These are phyloP conservation scores for Pomacea canaliculata DNA, from an alignment of 2,888 invertebrate species.

Conservation along the genomic window DNA sequence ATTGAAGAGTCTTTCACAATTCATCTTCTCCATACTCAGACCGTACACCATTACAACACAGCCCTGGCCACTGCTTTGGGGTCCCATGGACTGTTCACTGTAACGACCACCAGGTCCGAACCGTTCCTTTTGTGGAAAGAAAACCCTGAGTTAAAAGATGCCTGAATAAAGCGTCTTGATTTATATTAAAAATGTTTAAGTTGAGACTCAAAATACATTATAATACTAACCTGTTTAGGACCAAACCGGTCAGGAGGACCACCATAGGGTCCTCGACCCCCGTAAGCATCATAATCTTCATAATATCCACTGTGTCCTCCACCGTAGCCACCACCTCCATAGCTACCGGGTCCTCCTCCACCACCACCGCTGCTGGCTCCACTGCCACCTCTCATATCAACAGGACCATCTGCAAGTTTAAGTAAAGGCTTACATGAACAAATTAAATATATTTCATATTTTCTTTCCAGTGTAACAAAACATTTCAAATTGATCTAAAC, in stretches of 20 bases:
- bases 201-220: background rate
- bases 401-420: constrained; percentile 36
- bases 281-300: constrained; percentile 37
- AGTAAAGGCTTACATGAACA: too few relatives aligned
- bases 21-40: constrained; percentile 91
- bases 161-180: too few relatives aligned
- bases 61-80: constrained; percentile 49
- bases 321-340: constrained; percentile 32
- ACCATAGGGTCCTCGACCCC: constrained; percentile 32
- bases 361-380: constrained; percentile 24
- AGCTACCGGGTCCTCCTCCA: constrained; percentile 29
- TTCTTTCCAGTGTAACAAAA: too few relatives aligned
- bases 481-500: too few relatives aligned
- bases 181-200: too few relatives aligned
- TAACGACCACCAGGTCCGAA: constrained; percentile 35
- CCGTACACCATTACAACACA: constrained; percentile 99
- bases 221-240: constrained; percentile 32
- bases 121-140: constrained; percentile 32
- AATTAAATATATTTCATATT: too few relatives aligned
- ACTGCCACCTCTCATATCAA: constrained; percentile 28
- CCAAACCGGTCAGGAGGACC: constrained; percentile 43
- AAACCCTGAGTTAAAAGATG: too few relatives aligned
- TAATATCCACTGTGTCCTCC: constrained; percentile 38
- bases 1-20: constrained; percentile 96
- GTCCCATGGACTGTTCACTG: constrained; percentile 32